Evolutionary conservation across 2,113 vertebrate species (phyloP).

Genomic region (Oxyura jamaicensis): DNA sequence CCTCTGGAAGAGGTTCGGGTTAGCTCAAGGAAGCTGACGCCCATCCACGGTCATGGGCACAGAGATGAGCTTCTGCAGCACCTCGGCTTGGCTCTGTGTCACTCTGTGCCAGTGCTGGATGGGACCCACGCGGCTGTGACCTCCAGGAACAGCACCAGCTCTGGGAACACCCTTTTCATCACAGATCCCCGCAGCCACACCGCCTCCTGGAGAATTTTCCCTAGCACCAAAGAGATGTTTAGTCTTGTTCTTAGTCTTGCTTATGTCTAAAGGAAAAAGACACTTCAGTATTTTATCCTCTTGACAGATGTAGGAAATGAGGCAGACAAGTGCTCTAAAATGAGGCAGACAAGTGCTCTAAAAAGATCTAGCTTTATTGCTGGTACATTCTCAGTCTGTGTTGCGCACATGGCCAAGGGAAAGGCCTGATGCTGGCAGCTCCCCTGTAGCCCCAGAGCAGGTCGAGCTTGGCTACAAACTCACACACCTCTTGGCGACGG

Average conservation of each 20-base stretch:
- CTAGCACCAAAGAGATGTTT: neutral
- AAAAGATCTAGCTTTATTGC: neutral
- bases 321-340: neutral
- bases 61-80: neutral
- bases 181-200: neutral
- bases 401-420: neutral
- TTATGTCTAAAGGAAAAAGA: conserved; percentile 20
- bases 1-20: neutral
- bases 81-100: neutral
- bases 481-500: rapidly evolving
- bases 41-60: neutral
- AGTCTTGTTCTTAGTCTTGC: conserved; percentile 39
- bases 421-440: neutral
- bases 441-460: neutral
- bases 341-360: neutral
- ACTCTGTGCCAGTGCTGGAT: neutral
- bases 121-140: neutral
- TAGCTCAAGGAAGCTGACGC: neutral
- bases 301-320: neutral
- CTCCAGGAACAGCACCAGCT: neutral
- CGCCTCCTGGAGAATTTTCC: neutral
- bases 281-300: neutral
- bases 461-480: neutral
- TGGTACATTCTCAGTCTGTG: neutral
- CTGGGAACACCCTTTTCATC: neutral